Evolutionary conservation across 2,797 vertebrate genomes (phyloP).

Genomic region (Pantherophis alleghaniensis): DNA sequence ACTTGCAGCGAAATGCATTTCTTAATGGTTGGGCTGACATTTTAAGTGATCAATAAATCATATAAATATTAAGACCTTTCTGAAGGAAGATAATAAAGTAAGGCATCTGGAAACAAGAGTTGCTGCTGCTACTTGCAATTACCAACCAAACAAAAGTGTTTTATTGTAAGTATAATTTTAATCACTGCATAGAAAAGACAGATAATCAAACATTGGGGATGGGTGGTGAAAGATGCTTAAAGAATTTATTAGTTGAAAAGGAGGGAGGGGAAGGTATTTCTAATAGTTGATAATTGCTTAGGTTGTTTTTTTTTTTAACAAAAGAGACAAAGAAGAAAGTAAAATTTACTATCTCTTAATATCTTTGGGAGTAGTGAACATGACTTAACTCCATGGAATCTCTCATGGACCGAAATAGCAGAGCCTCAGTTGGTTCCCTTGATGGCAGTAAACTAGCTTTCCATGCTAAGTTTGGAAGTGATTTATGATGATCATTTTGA

Average conservation of each 20-base stretch:
- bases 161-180: conserved; percentile 70
- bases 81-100: conserved; percentile 72
- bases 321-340: neutral
- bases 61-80: conserved; percentile 76
- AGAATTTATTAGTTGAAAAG: neutral
- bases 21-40: conserved; percentile 72
- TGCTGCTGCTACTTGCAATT: conserved; percentile 65
- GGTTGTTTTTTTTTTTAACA: neutral
- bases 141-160: conserved; percentile 74
- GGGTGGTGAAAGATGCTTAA: neutral
- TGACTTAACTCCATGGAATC: conserved; percentile 22
- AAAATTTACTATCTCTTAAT: conserved; percentile 38
- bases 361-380: conserved; percentile 50
- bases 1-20: conserved; percentile 68
- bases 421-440: conserved; percentile 40
- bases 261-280: neutral
- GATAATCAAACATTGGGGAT: conserved; percentile 51
- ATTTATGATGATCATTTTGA: conserved; percentile 47
- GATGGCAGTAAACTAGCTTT: neutral
- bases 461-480: neutral
- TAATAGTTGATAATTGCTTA: conserved; percentile 2
- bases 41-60: conserved; percentile 77
- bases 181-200: conserved; percentile 58
- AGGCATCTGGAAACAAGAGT: conserved; percentile 67
- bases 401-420: conserved; percentile 20